phyloP scores from a whole-genome alignment of 2,797 vertebrate genomes.

The Corythornis leucogaster region DNA sequence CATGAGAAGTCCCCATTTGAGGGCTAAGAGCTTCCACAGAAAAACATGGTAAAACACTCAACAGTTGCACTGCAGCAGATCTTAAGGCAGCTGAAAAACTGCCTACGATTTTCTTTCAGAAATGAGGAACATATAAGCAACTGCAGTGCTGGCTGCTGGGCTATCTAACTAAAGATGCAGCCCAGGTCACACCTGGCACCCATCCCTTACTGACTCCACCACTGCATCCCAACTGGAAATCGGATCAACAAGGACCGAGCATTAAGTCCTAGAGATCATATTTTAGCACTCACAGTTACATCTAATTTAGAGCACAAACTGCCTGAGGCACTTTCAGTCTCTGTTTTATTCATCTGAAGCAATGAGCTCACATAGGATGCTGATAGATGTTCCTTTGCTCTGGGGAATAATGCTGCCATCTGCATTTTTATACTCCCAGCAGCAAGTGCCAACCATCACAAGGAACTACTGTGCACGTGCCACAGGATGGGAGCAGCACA shows the following conservation, averaged over 20 bases:
- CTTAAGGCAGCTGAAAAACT: neutral
- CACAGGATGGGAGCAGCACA: neutral
- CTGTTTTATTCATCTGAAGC: conserved; percentile 8
- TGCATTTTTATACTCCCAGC: neutral
- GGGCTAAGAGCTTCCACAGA: neutral
- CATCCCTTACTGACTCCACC: neutral
- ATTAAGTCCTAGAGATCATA: neutral
- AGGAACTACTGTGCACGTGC: neutral
- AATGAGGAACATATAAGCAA: neutral
- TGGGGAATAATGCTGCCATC: conserved; percentile 18
- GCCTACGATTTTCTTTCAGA: neutral
- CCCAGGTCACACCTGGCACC: neutral
- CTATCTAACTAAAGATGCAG: neutral
- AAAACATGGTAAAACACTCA: neutral
- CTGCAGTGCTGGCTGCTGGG: neutral
- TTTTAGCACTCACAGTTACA: neutral
- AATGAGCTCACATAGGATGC: conserved; percentile 15
- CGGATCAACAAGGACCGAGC: neutral
- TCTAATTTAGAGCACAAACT: neutral
- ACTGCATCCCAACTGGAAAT: neutral
- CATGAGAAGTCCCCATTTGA: neutral
- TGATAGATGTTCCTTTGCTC: conserved; percentile 9
- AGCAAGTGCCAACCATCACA: neutral
- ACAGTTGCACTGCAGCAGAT: neutral
- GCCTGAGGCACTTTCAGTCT: neutral